A percentile compares a stretch with the other conserved stretches of the same genome.
phyloP scores from a whole-genome alignment of 2,888 invertebrate genomes.

The Iphiclides podalirius region DNA sequence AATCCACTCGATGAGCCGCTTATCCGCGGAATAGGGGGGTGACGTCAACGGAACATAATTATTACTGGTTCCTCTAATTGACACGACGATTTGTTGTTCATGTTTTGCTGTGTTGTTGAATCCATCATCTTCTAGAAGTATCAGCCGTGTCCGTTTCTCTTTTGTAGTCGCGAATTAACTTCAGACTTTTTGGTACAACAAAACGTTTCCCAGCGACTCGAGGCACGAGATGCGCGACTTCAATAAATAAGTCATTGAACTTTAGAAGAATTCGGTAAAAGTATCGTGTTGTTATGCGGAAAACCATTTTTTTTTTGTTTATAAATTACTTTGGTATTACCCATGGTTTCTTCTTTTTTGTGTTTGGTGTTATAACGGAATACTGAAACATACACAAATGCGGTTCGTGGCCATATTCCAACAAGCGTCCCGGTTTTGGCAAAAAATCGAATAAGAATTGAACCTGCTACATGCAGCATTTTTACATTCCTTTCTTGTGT shows the following conservation, averaged over 20 bases:
- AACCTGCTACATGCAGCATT: no score
- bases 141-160: background rate
- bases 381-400: no score
- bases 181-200: background rate
- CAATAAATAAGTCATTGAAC: background rate
- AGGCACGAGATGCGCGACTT: background rate
- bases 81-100: slow-evolving; percentile 26
- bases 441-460: no score
- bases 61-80: slow-evolving; percentile 32
- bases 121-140: slow-evolving; percentile 21
- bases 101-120: slow-evolving; percentile 13
- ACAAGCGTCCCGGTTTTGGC: no score
- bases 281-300: no score
- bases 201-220: background rate
- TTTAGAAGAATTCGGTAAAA: background rate
- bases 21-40: slow-evolving; percentile 11
- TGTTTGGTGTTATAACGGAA: no score
- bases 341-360: no score
- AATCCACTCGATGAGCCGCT: slow-evolving; percentile 8
- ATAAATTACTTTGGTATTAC: no score
- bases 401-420: no score
- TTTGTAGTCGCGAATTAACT: background rate
- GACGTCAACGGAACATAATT: slow-evolving; percentile 15
- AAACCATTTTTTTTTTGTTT: no score
- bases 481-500: no score